Conservation (phyloP, 2,888 invertebrate species). For the Seira ritae region DNA sequence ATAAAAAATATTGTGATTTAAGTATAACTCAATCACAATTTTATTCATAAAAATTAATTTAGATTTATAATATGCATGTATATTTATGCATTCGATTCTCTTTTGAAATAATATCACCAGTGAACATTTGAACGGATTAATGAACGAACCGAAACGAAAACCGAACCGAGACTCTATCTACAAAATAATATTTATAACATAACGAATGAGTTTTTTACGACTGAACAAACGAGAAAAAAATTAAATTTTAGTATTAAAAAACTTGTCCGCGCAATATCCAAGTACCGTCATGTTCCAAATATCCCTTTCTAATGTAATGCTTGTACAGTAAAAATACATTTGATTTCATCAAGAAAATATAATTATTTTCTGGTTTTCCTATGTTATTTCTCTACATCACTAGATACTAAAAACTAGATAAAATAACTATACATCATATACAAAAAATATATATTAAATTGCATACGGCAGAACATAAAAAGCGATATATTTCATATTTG, state of each 20-base stretch:
- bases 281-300: neutral
- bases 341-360: neutral
- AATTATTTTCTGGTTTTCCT: too few species aligned
- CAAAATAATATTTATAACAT: neutral
- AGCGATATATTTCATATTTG: too few species aligned
- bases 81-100: neutral
- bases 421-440: neutral
- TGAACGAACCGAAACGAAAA: neutral
- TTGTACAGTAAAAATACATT: neutral
- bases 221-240: too few species aligned
- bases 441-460: neutral
- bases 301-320: neutral
- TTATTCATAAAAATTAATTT: too few species aligned
- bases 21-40: too few species aligned
- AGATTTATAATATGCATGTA: too few species aligned
- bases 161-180: neutral
- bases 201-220: too few species aligned
- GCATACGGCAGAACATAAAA: neutral
- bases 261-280: too few species aligned
- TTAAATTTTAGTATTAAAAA: too few species aligned
- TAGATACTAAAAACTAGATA: too few species aligned
- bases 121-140: neutral
- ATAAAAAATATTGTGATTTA: too few species aligned
- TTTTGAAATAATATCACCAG: neutral
- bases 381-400: too few species aligned